A percentile compares a stretch with the other conserved stretches of the same genome.
These are phyloP conservation scores for Hippocampus abdominalis DNA, from an alignment of 2,113 vertebrate species.

Conservation along the genomic window DNA sequence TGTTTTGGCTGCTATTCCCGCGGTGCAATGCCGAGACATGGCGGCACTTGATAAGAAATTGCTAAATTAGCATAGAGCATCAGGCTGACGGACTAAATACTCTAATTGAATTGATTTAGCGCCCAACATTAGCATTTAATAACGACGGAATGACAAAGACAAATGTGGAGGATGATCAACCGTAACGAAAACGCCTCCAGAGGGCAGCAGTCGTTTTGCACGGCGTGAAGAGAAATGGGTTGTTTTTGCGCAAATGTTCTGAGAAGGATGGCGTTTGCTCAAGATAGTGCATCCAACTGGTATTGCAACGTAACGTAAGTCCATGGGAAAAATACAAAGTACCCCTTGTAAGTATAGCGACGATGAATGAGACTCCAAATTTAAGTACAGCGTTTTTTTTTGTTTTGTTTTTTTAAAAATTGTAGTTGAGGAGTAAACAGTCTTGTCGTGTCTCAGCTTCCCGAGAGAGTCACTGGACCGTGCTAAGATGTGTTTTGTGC, in stretches of 20 bases:
- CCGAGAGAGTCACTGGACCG: neutral
- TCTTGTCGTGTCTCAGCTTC: neutral
- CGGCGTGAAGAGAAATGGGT: slow-evolving; percentile 17
- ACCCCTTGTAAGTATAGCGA: neutral
- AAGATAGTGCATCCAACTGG: slow-evolving; percentile 23
- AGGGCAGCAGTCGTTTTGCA: slow-evolving; percentile 5
- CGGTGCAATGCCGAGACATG: neutral
- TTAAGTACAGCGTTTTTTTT: neutral
- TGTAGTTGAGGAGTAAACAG: neutral
- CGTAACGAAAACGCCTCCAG: slow-evolving; percentile 14
- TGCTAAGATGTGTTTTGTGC: neutral
- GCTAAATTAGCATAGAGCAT: neutral
- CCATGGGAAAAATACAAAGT: no score
- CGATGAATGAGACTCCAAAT: neutral
- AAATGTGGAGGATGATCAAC: slow-evolving; percentile 7
- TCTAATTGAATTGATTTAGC: neutral
- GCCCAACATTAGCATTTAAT: neutral
- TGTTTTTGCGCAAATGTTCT: slow-evolving; percentile 24
- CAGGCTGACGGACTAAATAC: neutral
- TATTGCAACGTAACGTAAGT: slow-evolving; percentile 1
- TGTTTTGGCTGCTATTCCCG: neutral
- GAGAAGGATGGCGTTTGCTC: slow-evolving; percentile 25
- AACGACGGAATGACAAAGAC: neutral
- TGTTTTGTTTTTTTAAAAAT: neutral
- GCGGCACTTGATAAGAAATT: neutral